A percentile compares a stretch with the other conserved stretches of the same genome.
Evolutionary conservation across 2,113 vertebrate genomes (phyloP).

Genomic region (Percina caprodes): DNA sequence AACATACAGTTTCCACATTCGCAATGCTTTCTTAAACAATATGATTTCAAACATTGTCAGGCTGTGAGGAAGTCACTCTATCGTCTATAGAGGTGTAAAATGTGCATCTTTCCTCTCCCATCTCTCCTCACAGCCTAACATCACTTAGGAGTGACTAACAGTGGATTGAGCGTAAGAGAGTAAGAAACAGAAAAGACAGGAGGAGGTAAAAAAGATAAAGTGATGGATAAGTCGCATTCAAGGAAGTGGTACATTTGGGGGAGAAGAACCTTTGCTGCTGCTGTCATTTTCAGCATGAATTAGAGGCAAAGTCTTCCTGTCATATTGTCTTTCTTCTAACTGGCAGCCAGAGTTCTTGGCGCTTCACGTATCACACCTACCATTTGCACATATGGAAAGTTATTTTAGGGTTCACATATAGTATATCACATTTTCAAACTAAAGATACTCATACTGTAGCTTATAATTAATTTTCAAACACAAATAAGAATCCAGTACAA

Average conservation of each 20-base stretch:
- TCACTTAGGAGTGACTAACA: constrained; percentile 33
- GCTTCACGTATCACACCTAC: background rate
- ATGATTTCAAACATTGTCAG: background rate
- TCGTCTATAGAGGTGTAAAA: background rate
- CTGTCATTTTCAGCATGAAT: constrained; percentile 5
- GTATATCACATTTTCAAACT: background rate
- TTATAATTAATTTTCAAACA: background rate
- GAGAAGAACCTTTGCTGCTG: background rate
- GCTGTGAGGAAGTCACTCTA: background rate
- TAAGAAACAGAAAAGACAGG: constrained; percentile 8
- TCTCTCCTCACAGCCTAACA: constrained; percentile 17
- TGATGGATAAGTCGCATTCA: background rate
- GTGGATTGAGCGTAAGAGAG: background rate
- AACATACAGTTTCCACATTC: background rate
- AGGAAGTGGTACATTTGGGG: constrained; percentile 12
- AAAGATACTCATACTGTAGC: background rate
- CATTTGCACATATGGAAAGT: constrained; percentile 11
- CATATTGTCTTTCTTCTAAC: background rate
- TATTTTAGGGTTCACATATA: background rate
- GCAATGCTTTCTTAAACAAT: background rate
- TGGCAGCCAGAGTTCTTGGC: background rate
- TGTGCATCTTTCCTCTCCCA: constrained; percentile 14
- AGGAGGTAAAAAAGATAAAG: background rate
- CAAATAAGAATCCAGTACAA: background rate
- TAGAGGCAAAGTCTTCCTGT: background rate